Conservation (phyloP, 2,888 invertebrate species). For the Drosophila suboccidentalis region DNA sequence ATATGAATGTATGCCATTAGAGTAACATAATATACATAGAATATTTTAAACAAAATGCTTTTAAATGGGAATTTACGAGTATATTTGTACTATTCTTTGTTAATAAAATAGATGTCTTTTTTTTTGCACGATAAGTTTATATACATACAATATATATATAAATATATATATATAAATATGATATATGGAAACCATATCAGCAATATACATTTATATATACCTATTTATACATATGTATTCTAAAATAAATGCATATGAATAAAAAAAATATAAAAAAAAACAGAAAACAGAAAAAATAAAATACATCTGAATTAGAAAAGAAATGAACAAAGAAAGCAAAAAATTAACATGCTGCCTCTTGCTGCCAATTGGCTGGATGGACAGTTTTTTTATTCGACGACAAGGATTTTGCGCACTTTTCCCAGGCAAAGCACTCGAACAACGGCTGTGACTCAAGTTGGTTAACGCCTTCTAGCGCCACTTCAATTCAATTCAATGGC, state of each 20-base stretch:
- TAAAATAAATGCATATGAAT: slow-evolving; percentile 37
- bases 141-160: slow-evolving; percentile 39
- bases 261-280: slow-evolving; percentile 5
- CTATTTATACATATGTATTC: slow-evolving; percentile 48
- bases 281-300: slow-evolving; percentile 13
- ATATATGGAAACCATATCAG: slow-evolving; percentile 45
- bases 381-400: slow-evolving; percentile 75
- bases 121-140: slow-evolving; percentile 70
- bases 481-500: slow-evolving; percentile 65
- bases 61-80: slow-evolving; percentile 49
- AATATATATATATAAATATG: slow-evolving; percentile 15
- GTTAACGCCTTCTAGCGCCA: slow-evolving; percentile 77
- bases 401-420: slow-evolving; percentile 81
- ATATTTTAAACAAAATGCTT: slow-evolving; percentile 53
- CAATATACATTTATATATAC: slow-evolving; percentile 44
- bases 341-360: slow-evolving; percentile 31
- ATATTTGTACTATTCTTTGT: slow-evolving; percentile 48
- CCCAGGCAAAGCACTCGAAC: slow-evolving; percentile 57
- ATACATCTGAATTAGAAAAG: slow-evolving; percentile 32
- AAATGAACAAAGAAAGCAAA: slow-evolving; percentile 15
- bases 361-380: slow-evolving; percentile 63
- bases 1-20: slow-evolving; percentile 24
- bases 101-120: slow-evolving; percentile 52
- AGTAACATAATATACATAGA: slow-evolving; percentile 22
- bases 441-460: slow-evolving; percentile 57